Evolutionary conservation across 2,113 vertebrate genomes (phyloP).

Genomic region (Hippopotamus amphibius): DNA sequence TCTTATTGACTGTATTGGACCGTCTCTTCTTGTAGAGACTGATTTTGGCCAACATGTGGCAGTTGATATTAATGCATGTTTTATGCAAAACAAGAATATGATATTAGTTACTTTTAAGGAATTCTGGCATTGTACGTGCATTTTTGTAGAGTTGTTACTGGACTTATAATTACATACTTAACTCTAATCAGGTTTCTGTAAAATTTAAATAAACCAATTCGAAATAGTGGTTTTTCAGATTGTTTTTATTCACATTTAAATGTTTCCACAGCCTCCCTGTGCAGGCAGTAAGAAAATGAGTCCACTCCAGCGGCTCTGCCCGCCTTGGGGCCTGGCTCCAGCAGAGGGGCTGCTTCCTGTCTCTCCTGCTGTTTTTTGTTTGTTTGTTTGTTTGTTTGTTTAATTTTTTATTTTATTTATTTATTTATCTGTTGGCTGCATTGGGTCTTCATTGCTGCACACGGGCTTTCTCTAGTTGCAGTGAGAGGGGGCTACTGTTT

Average conservation of each 20-base stretch:
- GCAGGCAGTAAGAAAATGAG: neutral
- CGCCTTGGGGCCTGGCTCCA: neutral
- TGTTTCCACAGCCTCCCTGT: neutral
- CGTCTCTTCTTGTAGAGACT: conserved; percentile 70
- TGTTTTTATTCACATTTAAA: neutral
- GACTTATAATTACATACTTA: conserved; percentile 75
- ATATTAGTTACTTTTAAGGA: conserved; percentile 80
- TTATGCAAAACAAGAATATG: conserved; percentile 61
- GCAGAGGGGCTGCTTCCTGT: no score
- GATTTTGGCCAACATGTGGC: conserved; percentile 68
- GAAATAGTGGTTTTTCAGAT: neutral
- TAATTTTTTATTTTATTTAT: no score
- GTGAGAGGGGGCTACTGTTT: no score
- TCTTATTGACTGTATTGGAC: conserved; percentile 50
- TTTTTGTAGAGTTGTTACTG: conserved; percentile 84
- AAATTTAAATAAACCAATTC: conserved; percentile 79
- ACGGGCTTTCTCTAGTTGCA: no score
- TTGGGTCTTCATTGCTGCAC: no score
- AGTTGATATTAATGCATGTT: conserved; percentile 74
- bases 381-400: no score
- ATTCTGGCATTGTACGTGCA: conserved; percentile 77
- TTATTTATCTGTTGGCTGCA: no score
- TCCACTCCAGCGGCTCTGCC: rapidly evolving
- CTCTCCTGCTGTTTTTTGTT: neutral
- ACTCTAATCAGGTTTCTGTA: conserved; percentile 77